These are phyloP conservation scores for Cremastobaeus sp. DNA, from an alignment of 2,888 invertebrate species.

Conservation along the genomic window DNA sequence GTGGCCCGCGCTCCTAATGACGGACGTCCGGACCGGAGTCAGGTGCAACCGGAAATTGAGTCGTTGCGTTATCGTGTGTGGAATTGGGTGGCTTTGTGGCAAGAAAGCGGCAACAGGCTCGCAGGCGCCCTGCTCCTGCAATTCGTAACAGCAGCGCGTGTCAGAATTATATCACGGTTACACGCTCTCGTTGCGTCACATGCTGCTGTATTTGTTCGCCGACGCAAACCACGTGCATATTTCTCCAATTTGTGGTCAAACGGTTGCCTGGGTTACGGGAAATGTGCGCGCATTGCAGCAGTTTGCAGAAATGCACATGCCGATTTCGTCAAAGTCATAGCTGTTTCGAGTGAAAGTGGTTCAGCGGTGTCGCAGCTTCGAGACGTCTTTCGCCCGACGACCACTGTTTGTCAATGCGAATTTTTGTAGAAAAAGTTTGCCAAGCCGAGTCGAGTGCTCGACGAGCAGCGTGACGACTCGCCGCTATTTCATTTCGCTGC, in stretches of 20 bases:
- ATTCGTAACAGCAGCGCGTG: slow-evolving; percentile 26
- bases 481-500: no score
- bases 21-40: slow-evolving; percentile 13
- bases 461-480: no score
- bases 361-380: slow-evolving; percentile 27
- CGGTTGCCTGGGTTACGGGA: slow-evolving; percentile 13
- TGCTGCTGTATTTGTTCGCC: slow-evolving; percentile 8
- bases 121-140: slow-evolving; percentile 11
- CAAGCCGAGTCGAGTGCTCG: no score
- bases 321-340: slow-evolving; percentile 53
- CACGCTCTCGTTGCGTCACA: slow-evolving; percentile 38
- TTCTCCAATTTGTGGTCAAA: slow-evolving; percentile 23
- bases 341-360: slow-evolving; percentile 57
- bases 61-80: not conserved
- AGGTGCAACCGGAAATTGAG: slow-evolving; percentile 42
- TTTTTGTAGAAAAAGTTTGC: no score
- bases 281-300: not conserved
- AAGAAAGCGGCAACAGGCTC: slow-evolving; percentile 22
- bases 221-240: slow-evolving; percentile 20
- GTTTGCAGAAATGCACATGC: slow-evolving; percentile 37
- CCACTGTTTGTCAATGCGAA: slow-evolving; percentile 3
- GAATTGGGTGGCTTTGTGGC: not conserved
- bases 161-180: slow-evolving; percentile 53
- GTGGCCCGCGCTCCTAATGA: slow-evolving; percentile 7
- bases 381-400: slow-evolving; percentile 27